A percentile compares a stretch with the other conserved stretches of the same genome.
These are phyloP conservation scores for Apistogramma diplotaenia DNA, from an alignment of 2,113 vertebrate species.

Conservation along the genomic window DNA sequence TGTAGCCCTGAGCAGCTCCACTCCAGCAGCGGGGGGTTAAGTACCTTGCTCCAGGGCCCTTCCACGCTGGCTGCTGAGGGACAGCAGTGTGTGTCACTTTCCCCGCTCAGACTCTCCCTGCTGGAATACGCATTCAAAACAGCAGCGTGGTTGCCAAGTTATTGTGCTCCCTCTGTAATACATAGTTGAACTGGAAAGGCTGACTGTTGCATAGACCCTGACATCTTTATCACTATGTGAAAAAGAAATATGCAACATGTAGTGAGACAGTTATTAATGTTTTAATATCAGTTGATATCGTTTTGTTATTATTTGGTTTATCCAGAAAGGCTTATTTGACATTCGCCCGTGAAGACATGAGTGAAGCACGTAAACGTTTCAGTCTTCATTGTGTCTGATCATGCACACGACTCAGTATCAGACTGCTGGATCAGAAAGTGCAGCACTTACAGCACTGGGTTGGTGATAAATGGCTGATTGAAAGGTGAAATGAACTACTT, in stretches of 20 bases:
- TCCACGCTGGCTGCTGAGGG: constrained; percentile 56
- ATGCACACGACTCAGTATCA: not conserved
- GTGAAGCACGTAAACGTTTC: not conserved
- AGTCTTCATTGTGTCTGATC: not conserved
- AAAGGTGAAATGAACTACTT: not conserved
- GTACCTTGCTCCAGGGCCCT: constrained; percentile 62
- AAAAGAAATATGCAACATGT: not conserved
- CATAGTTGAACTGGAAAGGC: not conserved
- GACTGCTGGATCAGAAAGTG: not conserved
- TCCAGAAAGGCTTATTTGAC: not conserved
- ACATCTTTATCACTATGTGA: not conserved
- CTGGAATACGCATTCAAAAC: constrained; percentile 46
- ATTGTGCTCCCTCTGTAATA: constrained; percentile 24
- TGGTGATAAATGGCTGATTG: not conserved
- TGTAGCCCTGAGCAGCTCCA: constrained; percentile 54
- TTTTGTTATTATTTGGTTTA: not conserved
- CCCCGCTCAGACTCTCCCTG: constrained; percentile 24
- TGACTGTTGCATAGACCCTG: not conserved
- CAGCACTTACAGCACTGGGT: not conserved
- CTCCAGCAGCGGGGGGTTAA: constrained; percentile 68
- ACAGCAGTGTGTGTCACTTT: constrained; percentile 53
- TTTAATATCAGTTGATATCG: not conserved
- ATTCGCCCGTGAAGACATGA: not conserved
- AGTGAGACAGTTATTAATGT: not conserved
- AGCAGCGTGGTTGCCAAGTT: constrained; percentile 54